phyloP scores from a whole-genome alignment of 2,888 invertebrate species.

The Electrophaes corylata region DNA sequence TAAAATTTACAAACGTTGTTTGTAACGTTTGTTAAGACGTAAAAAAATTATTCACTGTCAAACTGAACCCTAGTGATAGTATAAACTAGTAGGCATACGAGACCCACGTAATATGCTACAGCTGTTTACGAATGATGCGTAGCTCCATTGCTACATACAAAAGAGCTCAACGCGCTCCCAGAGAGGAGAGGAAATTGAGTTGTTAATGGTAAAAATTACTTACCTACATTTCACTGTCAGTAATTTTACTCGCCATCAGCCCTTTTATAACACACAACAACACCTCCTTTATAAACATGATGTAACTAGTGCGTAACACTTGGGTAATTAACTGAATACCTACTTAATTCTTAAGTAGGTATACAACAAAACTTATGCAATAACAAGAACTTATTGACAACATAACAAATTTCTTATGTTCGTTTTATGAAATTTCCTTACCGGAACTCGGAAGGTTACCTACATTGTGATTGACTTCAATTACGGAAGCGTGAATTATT shows the following conservation, averaged over 20 bases:
- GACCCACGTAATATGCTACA: neutral
- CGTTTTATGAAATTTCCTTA: conserved; percentile 49
- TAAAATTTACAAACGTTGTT: too few relatives aligned
- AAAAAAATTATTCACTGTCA: too few relatives aligned
- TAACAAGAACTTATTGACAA: conserved; percentile 42
- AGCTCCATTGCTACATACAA: conserved; percentile 5
- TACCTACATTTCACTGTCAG: too few relatives aligned
- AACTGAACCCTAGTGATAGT: too few relatives aligned
- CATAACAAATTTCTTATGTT: conserved; percentile 39
- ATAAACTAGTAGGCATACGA: neutral
- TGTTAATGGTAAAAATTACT: conserved; percentile 1
- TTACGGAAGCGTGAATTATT: conserved; percentile 19
- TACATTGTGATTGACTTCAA: conserved; percentile 12
- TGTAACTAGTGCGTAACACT: conserved; percentile 24
- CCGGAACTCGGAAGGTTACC: conserved; percentile 40
- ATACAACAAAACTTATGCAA: conserved; percentile 32
- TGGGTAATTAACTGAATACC: conserved; percentile 16
- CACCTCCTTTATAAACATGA: neutral
- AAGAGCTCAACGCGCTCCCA: conserved; percentile 35
- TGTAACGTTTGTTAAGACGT: too few relatives aligned
- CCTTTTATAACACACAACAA: neutral
- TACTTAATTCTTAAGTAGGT: conserved; percentile 15
- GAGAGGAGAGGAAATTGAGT: too few relatives aligned
- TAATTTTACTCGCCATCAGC: too few relatives aligned
- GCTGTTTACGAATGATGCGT: neutral